Evolutionary conservation across 2,888 invertebrate species (phyloP), one percentile per base, ranked within the genome.

Genomic region (Cepaea hortensis): DNA sequence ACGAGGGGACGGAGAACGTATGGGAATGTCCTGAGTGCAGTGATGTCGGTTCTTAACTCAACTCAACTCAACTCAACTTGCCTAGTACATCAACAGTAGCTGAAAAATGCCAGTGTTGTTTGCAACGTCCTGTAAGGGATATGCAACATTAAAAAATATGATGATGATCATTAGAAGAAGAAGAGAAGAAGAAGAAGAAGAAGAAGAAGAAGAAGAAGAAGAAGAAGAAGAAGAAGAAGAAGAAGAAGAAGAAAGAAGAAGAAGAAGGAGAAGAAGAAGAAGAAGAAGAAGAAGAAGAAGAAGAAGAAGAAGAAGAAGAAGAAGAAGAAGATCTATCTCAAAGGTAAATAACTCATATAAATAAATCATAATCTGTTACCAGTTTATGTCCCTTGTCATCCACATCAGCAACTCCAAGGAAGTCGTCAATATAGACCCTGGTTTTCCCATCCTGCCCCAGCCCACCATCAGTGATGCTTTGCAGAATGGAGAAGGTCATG

Each of bases 401-500:
- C 3, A 87, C 20, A 87, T 87, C 86, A 3, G 70, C 79, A 20
- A 70, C 62, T 11, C 86, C 83, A 15, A 86, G 55, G 70, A 86
- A 70, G 73, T 87, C 87, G 46, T 87, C 87, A 15, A 87, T 62
- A 23, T 83, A 84, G 7, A 87, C 87, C 9, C 84, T 50, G n/a
- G 87, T 87, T 65, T 84, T 84, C 0, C 87, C 87, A 35, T 87
- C 84, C 4, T 50, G 35, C 23, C 87, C 87, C 73, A 87, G 50
- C 6, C 87, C 87, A 13, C n/a, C 87, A 65, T 87, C 87, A 3
- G 50, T 79, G 79, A 87, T 87, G 61, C 75, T 84, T 46, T 84
- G 68, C n/a, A 87, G 65, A 48, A 87, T 87, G 3, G 84, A 68
- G n/a, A 73, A 81, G 2, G 87, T 87, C 87, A 87, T 87, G 13